Conservation (phyloP, 2,888 invertebrate species). For the Petrolisthes cinctipes region DNA sequence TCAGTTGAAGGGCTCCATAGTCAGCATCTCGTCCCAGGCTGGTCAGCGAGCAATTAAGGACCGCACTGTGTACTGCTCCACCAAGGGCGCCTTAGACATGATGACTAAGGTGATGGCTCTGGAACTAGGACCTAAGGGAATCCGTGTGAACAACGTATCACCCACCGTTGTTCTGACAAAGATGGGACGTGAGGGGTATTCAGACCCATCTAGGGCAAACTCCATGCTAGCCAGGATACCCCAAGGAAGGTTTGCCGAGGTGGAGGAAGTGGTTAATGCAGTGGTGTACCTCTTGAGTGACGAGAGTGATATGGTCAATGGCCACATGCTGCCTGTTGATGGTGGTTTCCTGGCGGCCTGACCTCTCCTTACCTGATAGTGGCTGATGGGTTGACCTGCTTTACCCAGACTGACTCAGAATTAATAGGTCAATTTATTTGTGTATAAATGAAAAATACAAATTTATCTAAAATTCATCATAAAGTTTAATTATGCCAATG, state of each 20-base stretch:
- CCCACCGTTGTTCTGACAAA: constrained; percentile 95
- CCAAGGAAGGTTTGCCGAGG: constrained; percentile 81
- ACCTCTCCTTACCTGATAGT: constrained; percentile 31
- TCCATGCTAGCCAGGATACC: constrained; percentile 77
- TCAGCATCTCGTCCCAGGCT: constrained; percentile 91
- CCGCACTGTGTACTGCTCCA: constrained; percentile 85
- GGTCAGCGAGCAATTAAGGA: constrained; percentile 76
- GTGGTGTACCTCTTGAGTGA: constrained; percentile 86
- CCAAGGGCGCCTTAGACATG: constrained; percentile 90
- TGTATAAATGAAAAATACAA: too few species aligned
- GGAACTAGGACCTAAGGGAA: constrained; percentile 69
- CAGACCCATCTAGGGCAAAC: constrained; percentile 80
- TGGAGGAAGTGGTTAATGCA: constrained; percentile 84
- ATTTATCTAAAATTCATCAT: too few species aligned
- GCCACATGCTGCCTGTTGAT: constrained; percentile 83
- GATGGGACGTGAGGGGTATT: constrained; percentile 89
- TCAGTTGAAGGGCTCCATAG: constrained; percentile 82
- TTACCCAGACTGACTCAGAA: too few species aligned
- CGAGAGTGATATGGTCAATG: constrained; percentile 85
- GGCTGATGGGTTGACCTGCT: too few species aligned
- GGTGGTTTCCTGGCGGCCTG: constrained; percentile 77
- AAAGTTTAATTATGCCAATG: too few species aligned
- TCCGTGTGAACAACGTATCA: constrained; percentile 91
- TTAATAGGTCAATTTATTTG: too few species aligned
- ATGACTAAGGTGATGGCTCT: constrained; percentile 84